These are phyloP conservation scores for Eucriotettix oculatus DNA, from an alignment of 2,888 invertebrate species.

Conservation along the genomic window DNA sequence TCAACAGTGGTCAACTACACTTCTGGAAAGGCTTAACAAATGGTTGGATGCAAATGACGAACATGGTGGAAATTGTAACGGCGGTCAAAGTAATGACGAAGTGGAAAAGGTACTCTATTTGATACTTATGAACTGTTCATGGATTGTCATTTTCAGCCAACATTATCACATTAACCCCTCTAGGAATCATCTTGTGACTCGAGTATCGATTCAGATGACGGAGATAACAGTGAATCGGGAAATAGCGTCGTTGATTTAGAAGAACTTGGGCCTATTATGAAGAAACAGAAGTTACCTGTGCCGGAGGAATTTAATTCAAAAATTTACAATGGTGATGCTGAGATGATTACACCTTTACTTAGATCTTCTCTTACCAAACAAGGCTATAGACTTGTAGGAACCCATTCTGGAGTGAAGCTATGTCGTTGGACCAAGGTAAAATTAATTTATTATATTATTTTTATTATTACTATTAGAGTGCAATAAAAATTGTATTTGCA, in stretches of 20 bases:
- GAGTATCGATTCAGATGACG: slow-evolving; percentile 2
- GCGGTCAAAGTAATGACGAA: no score
- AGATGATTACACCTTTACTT: slow-evolving; percentile 36
- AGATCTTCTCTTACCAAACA: slow-evolving; percentile 34
- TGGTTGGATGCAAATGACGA: neutral
- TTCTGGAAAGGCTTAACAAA: slow-evolving; percentile 6
- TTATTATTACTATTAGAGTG: neutral
- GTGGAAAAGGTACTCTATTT: no score
- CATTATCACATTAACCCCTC: neutral
- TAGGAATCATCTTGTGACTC: slow-evolving; percentile 5
- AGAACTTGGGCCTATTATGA: slow-evolving; percentile 6
- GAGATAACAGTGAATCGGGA: slow-evolving; percentile 2
- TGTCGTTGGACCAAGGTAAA: slow-evolving; percentile 40
- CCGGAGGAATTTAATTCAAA: neutral
- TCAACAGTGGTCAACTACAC: slow-evolving; percentile 16
- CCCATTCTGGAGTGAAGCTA: slow-evolving; percentile 39
- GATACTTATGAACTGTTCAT: no score
- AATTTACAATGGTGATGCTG: slow-evolving; percentile 14
- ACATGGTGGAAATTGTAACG: no score
- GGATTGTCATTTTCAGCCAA: no score
- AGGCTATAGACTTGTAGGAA: slow-evolving; percentile 36
- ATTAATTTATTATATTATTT: neutral
- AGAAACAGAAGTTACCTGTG: neutral
- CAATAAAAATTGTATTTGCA: no score
- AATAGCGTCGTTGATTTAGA: slow-evolving; percentile 8